phyloP scores from a whole-genome alignment of 2,888 invertebrate genomes.

The Caprella mutica region DNA sequence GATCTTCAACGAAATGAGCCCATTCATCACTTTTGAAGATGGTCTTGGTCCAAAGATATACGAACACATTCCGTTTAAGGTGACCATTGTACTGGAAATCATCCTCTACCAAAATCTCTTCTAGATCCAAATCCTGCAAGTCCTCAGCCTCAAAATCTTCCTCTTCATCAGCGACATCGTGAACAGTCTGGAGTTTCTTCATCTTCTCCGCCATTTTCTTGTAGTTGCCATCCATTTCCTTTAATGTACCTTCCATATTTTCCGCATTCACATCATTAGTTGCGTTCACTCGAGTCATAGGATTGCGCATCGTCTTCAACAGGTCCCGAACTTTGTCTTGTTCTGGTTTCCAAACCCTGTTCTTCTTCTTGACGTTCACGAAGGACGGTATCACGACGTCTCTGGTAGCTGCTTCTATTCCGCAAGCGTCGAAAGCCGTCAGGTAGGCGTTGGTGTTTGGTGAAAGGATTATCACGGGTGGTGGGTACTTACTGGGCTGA shows the following conservation, averaged over 20 bases:
- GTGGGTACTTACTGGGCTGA: slow-evolving; percentile 1
- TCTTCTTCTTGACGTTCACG: neutral
- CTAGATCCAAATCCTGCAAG: too few species aligned
- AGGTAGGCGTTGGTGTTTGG: neutral
- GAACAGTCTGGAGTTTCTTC: too few species aligned
- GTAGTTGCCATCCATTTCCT: neutral
- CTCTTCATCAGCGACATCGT: too few species aligned
- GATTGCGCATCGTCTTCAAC: neutral
- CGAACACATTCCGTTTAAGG: slow-evolving; percentile 1
- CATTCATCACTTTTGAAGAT: neutral
- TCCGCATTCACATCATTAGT: neutral
- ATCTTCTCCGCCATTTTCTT: neutral
- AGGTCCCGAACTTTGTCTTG: neutral
- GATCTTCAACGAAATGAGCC: neutral
- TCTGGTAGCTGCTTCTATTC: neutral
- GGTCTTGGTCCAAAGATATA: neutral
- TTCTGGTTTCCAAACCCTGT: neutral
- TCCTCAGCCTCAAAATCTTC: too few species aligned
- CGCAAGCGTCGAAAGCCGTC: slow-evolving; percentile 1
- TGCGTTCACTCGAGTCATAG: neutral
- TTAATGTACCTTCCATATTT: neutral
- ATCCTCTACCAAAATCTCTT: too few species aligned
- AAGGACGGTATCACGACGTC: neutral
- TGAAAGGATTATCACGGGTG: neutral
- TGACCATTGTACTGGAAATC: too few species aligned